Conservation (phyloP, 1,140 invertebrate species). For the Solenopsis fugax region DNA sequence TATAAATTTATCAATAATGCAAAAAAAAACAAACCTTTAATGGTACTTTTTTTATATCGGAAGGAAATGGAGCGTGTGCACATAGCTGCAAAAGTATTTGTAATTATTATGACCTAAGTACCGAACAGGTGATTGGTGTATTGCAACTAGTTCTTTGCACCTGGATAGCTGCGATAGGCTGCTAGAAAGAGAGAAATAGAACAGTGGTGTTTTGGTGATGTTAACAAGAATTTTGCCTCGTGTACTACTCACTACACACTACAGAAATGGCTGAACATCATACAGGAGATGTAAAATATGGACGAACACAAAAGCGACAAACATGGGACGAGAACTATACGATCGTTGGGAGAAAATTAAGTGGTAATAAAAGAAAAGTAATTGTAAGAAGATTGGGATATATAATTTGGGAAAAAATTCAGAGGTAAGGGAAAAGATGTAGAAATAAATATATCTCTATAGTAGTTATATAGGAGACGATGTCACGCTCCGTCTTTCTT, state of each 20-base stretch:
- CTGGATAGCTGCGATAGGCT: constrained; percentile 87
- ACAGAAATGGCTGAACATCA: constrained; percentile 83
- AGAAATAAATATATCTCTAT: constrained; percentile 50
- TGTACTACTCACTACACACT: constrained; percentile 86
- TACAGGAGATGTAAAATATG: constrained; percentile 83
- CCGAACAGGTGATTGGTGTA: constrained; percentile 86
- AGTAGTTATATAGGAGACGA: constrained; percentile 47
- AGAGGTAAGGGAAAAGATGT: constrained; percentile 6
- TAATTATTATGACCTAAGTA: constrained; percentile 81
- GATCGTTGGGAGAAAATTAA: constrained; percentile 55
- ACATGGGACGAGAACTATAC: constrained; percentile 75
- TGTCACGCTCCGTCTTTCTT: not conserved
- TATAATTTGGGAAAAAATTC: not conserved
- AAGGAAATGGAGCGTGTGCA: constrained; percentile 73
- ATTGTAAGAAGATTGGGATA: constrained; percentile 8
- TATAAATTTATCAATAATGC: not conserved
- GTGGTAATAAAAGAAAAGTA: not conserved
- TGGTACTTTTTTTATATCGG: constrained; percentile 1
- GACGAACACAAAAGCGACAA: constrained; percentile 86
- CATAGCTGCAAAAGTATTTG: constrained; percentile 71
- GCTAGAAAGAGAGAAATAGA: constrained; percentile 87
- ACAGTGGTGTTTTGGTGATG: constrained; percentile 86
- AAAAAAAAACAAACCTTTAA: constrained; percentile 32
- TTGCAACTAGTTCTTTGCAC: constrained; percentile 87
- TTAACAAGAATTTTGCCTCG: constrained; percentile 85